These are phyloP conservation scores for Tenthredo scrophulariae DNA, from an alignment of 2,888 invertebrate species.

Conservation along the genomic window DNA sequence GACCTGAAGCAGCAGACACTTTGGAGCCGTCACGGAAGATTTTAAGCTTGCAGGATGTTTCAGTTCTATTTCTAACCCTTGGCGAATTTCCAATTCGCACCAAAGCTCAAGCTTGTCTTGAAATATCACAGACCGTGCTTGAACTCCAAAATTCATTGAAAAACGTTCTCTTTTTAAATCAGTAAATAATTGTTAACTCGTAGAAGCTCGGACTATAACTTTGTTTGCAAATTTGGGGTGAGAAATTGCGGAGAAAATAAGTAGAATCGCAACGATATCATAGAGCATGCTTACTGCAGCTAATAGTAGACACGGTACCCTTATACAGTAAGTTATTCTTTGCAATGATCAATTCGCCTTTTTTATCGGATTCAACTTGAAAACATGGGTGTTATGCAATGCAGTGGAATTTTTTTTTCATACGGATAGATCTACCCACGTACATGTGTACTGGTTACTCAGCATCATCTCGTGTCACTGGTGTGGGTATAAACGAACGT, in stretches of 20 bases:
- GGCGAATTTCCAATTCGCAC: slow-evolving; percentile 17
- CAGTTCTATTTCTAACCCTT: slow-evolving; percentile 29
- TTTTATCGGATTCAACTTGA: neutral
- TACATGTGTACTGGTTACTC: neutral
- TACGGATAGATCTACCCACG: neutral
- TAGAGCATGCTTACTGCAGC: neutral
- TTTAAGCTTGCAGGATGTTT: slow-evolving; percentile 29
- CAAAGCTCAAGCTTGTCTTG: slow-evolving; percentile 6
- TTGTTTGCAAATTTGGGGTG: neutral
- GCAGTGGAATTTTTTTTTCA: neutral
- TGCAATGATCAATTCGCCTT: neutral
- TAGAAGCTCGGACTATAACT: neutral
- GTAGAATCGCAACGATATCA: neutral
- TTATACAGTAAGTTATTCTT: neutral
- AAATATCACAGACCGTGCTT: neutral
- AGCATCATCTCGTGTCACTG: neutral
- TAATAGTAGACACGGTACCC: neutral
- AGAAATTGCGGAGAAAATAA: neutral
- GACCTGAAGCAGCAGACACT: neutral
- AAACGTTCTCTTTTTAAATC: slow-evolving; percentile 19
- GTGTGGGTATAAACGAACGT: neutral
- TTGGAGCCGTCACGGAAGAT: slow-evolving; percentile 1
- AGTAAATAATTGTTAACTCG: neutral
- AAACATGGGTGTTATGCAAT: slow-evolving; percentile 9
- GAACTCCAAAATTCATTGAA: slow-evolving; percentile 8